phyloP scores from a whole-genome alignment of 2,888 invertebrate species.

The Clivina fossor region DNA sequence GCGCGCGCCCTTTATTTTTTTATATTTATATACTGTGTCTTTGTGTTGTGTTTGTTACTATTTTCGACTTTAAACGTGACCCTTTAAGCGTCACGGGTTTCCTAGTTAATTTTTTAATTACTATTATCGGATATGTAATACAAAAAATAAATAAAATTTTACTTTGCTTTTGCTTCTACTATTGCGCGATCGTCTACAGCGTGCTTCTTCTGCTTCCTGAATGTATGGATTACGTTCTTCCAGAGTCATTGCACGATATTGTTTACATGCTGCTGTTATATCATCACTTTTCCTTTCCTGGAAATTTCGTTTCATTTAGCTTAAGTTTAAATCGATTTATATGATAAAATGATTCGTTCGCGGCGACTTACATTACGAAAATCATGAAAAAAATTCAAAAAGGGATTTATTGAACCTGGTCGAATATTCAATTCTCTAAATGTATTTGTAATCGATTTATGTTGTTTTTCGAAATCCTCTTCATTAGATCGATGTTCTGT shows the following conservation, averaged over 20 bases:
- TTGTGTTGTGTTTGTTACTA: too few relatives aligned
- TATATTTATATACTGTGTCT: too few relatives aligned
- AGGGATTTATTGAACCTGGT: not conserved
- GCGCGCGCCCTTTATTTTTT: too few relatives aligned
- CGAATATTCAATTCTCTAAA: not conserved
- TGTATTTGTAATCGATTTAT: too few relatives aligned
- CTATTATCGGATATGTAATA: not conserved
- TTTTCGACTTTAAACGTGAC: too few relatives aligned
- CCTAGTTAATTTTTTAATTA: too few relatives aligned
- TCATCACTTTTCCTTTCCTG: constrained; percentile 1
- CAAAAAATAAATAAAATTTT: not conserved
- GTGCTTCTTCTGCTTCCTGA: constrained; percentile 12
- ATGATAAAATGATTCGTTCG: too few relatives aligned
- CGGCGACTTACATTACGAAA: constrained; percentile 3
- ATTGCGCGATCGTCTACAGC: too few relatives aligned
- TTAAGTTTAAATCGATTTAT: not conserved
- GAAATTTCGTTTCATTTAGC: not conserved
- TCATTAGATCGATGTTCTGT: too few relatives aligned
- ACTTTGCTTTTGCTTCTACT: constrained; percentile 1
- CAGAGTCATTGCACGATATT: constrained; percentile 10
- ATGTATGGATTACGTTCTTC: constrained; percentile 8
- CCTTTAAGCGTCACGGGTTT: too few relatives aligned
- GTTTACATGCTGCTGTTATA: not conserved
- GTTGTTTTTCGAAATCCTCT: too few relatives aligned
- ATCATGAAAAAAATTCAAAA: not conserved